phyloP scores from a whole-genome alignment of 2,888 invertebrate genomes.

The Sesamia inferens region DNA sequence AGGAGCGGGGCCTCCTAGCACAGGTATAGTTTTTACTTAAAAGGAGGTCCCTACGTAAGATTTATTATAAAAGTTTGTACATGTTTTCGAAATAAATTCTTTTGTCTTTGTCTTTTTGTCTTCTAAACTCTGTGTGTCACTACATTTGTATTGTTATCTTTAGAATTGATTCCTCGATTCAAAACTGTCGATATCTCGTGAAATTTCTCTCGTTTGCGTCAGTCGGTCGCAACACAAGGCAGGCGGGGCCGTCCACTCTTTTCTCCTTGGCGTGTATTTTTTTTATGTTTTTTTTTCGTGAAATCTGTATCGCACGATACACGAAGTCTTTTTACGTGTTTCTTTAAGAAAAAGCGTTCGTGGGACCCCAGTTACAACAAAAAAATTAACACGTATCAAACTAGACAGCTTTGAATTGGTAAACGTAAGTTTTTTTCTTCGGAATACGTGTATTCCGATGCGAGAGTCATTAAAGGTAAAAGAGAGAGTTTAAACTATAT shows the following conservation, averaged over 20 bases:
- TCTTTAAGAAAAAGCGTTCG: slow-evolving; percentile 61
- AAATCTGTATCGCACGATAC: slow-evolving; percentile 86
- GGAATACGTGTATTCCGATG: slow-evolving; percentile 38
- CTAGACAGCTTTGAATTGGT: slow-evolving; percentile 36
- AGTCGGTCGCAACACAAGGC: slow-evolving; percentile 74
- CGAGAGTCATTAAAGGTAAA: background rate
- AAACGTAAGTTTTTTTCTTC: slow-evolving; percentile 36
- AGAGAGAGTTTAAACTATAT: slow-evolving; percentile 32
- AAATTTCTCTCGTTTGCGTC: slow-evolving; percentile 62
- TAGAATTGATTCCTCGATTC: background rate
- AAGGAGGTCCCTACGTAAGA: no score
- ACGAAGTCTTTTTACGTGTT: slow-evolving; percentile 76
- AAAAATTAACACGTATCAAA: slow-evolving; percentile 48
- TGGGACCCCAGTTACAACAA: slow-evolving; percentile 50
- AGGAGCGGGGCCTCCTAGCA: no score
- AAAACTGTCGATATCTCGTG: slow-evolving; percentile 57
- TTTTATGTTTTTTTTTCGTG: slow-evolving; percentile 77
- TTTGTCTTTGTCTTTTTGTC: no score
- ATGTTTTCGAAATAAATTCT: no score
- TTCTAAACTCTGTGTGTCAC: no score
- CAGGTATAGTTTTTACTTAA: no score
- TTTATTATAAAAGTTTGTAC: no score
- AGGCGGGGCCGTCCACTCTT: slow-evolving; percentile 74
- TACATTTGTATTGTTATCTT: no score
- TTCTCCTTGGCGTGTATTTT: slow-evolving; percentile 68